Evolutionary conservation across 2,113 vertebrate species (phyloP), one percentile per base, ranked within the genome.

Genomic region (Gracilinanus agilis): DNA sequence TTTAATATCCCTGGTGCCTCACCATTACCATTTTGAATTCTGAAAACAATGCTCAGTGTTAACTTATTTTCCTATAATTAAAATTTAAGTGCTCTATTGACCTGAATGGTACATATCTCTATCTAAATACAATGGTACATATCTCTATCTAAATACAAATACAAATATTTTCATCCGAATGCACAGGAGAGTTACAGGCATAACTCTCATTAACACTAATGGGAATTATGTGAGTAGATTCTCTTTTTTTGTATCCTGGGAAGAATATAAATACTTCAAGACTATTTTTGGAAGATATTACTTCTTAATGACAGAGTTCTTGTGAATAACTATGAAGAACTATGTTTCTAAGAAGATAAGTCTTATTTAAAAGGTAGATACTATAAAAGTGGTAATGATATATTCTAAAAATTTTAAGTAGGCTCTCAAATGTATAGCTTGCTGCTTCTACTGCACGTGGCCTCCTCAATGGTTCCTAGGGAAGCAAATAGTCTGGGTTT

Each of bases 131-230:
- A 97, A 90, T 89, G 58, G 8, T 0, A 5, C 61, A 25, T 93
- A 95, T 91, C 1, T 89, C 54, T 95, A 0, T 90, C 90, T 90
- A 90, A 90, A 94, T 9, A 95, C 8, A 97, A 90, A n/a, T 89
- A 55, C n/a, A 88, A 27, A 58, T 96, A 3, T 61, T 96, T 94
- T 96, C 2, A 90, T 91, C 93, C 94, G 93, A 97, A 93, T 90
- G 1, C 0, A 16, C 24, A 91, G 24, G 1, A 88, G 13, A 91
- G 9, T 91, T 55, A 90, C 55, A 34, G 7, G 88, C 3, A 94
- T 89, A 93, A 96, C 6, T n/a, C 93, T 34, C n/a, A 75, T 94
- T 21, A 97, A 97, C 40, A 40, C 24, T 54, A 96, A 24, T 58
- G 29, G 9, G 40, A 95, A 89, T 89, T 90, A 93, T 0, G 93